These are phyloP conservation scores for Isaurus tuberculatus DNA, from an alignment of 92 coral and sea anemone genomes.

Conservation along the genomic window DNA sequence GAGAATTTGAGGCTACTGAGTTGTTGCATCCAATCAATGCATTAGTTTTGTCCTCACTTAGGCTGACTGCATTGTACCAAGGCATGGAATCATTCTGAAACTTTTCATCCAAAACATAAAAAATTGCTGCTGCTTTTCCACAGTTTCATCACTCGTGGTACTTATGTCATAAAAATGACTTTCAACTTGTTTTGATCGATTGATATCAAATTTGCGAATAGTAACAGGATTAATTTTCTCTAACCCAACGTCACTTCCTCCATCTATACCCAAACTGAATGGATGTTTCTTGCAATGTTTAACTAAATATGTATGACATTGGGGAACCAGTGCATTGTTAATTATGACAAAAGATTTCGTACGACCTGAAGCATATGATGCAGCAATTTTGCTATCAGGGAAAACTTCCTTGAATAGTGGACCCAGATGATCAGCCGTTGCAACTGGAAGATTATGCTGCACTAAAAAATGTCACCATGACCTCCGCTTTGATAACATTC, in stretches of 20 bases:
- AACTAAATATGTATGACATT: slow-evolving; percentile 44
- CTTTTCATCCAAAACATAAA: slow-evolving; percentile 50
- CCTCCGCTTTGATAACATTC: slow-evolving; percentile 41
- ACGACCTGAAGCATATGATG: slow-evolving; percentile 54
- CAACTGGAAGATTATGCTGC: slow-evolving; percentile 55
- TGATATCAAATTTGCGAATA: slow-evolving; percentile 58
- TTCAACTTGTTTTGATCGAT: slow-evolving; percentile 60
- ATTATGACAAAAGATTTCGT: slow-evolving; percentile 57
- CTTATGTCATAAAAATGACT: slow-evolving; percentile 71
- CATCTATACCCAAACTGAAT: slow-evolving; percentile 70
- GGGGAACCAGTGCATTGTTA: slow-evolving; percentile 54
- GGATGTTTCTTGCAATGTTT: slow-evolving; percentile 66
- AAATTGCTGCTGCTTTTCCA: slow-evolving; percentile 54
- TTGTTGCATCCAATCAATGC: slow-evolving; percentile 61
- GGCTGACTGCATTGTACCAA: slow-evolving; percentile 53
- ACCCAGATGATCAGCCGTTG: slow-evolving; percentile 48
- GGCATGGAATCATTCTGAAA: slow-evolving; percentile 55
- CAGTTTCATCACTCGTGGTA: slow-evolving; percentile 62
- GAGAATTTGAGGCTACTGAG: slow-evolving; percentile 57
- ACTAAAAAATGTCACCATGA: slow-evolving; percentile 57
- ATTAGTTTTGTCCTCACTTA: slow-evolving; percentile 60
- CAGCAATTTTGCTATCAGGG: slow-evolving; percentile 58
- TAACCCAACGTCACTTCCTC: slow-evolving; percentile 58
- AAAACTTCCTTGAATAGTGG: slow-evolving; percentile 54
- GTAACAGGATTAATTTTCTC: slow-evolving; percentile 64